Evolutionary conservation across 2,797 vertebrate species (phyloP).

Genomic region (Discoglossus pictus): DNA sequence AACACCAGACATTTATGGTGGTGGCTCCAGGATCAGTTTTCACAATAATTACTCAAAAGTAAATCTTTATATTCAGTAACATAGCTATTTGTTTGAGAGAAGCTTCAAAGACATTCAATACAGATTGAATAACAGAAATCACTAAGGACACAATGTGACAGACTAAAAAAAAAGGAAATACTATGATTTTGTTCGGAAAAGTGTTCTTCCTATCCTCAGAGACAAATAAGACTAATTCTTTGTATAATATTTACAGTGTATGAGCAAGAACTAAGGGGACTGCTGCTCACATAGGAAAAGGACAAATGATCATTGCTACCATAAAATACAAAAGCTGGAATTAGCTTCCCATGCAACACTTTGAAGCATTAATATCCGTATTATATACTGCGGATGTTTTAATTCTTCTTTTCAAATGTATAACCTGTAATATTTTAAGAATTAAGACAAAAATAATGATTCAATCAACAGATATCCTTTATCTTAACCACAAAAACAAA

Average conservation of each 20-base stretch:
- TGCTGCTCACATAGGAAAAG: no score
- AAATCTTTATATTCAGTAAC: constrained; percentile 21
- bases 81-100: not conserved
- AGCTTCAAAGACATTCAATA: constrained; percentile 29
- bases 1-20: constrained; percentile 10
- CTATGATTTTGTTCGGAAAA: constrained; percentile 10
- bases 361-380: no score
- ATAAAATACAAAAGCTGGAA: no score
- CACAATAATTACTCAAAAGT: constrained; percentile 42
- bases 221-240: not conserved
- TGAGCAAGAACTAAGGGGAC: constrained; percentile 30
- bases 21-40: constrained; percentile 36
- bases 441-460: no score
- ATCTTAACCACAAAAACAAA: no score
- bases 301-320: no score
- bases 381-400: no score
- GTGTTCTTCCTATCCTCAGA: constrained; percentile 8
- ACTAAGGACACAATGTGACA: constrained; percentile 10
- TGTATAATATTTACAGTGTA: constrained; percentile 32
- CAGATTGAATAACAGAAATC: constrained; percentile 15
- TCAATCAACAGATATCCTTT: no score
- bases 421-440: no score
- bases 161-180: constrained; percentile 4
- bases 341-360: no score
- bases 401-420: not conserved